Evolutionary conservation across 1,140 invertebrate genomes (phyloP).

Genomic region (Trypoxylus dichotomus): DNA sequence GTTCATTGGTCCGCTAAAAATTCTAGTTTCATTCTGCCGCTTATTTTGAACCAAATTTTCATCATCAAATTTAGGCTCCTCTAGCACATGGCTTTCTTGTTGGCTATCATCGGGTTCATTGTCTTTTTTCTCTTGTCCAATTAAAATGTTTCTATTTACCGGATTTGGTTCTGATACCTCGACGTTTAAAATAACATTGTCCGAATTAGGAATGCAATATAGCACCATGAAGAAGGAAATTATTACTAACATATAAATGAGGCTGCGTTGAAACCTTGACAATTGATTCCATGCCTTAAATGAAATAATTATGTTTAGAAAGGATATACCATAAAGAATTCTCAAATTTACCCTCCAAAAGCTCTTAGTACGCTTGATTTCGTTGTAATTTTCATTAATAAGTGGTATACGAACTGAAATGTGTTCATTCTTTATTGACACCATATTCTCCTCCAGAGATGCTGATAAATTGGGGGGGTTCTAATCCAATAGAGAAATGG

Average conservation of each 20-base stretch:
- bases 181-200: slow-evolving; percentile 47
- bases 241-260: slow-evolving; percentile 65
- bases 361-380: slow-evolving; percentile 37
- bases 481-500: background rate
- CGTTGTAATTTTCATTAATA: slow-evolving; percentile 27
- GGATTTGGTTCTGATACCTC: slow-evolving; percentile 45
- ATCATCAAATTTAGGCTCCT: slow-evolving; percentile 44
- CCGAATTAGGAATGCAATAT: slow-evolving; percentile 58
- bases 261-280: slow-evolving; percentile 78
- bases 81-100: slow-evolving; percentile 44
- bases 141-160: slow-evolving; percentile 38
- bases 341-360: slow-evolving; percentile 41
- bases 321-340: slow-evolving; percentile 26
- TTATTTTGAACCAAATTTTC: slow-evolving; percentile 36
- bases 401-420: slow-evolving; percentile 15
- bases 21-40: background rate
- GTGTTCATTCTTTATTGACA: slow-evolving; percentile 14
- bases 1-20: slow-evolving; percentile 68
- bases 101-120: background rate
- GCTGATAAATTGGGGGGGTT: background rate
- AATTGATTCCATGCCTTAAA: slow-evolving; percentile 79
- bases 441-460: background rate
- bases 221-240: slow-evolving; percentile 59
- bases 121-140: background rate
- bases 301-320: slow-evolving; percentile 40